A percentile compares a stretch with the other conserved stretches of the same genome.
Evolutionary conservation across 2,888 invertebrate species (phyloP).

Genomic region (Tortricodes alternella): DNA sequence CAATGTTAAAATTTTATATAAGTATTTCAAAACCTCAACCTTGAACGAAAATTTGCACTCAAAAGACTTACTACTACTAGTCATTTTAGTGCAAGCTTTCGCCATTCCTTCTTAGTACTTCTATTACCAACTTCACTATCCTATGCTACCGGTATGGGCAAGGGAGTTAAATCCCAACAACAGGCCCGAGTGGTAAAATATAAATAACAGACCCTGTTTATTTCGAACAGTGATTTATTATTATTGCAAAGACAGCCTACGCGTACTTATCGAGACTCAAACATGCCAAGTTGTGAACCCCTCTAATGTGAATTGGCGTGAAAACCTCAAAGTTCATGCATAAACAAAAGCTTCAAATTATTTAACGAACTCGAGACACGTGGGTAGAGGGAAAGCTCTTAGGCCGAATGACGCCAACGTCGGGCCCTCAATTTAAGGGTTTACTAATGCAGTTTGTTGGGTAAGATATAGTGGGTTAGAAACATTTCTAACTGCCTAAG

Average conservation of each 20-base stretch:
- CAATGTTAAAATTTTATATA: no score
- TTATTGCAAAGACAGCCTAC: background rate
- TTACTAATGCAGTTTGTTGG: constrained; percentile 22
- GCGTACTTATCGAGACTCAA: background rate
- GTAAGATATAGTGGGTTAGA: background rate
- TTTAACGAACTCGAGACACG: constrained; percentile 46
- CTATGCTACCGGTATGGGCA: no score
- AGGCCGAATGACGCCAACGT: constrained; percentile 9
- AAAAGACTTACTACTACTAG: no score
- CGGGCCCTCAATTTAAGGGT: constrained; percentile 9
- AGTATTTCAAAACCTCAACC: no score
- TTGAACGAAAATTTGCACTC: no score
- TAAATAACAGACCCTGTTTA: background rate
- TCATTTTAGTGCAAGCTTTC: no score
- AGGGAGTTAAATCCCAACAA: no score
- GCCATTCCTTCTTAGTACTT: no score
- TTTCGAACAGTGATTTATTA: constrained; percentile 9
- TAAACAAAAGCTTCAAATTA: constrained; percentile 56
- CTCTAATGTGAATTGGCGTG: constrained; percentile 54
- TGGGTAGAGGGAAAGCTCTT: constrained; percentile 36
- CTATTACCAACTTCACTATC: no score
- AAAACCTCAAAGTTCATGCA: constrained; percentile 57
- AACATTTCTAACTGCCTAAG: constrained; percentile 1
- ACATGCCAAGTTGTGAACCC: constrained; percentile 15
- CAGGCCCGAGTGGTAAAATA: background rate